Base-by-base conservation (phyloP, 2,797 vertebrate genomes). In the Sitta carolinensis region DNA sequence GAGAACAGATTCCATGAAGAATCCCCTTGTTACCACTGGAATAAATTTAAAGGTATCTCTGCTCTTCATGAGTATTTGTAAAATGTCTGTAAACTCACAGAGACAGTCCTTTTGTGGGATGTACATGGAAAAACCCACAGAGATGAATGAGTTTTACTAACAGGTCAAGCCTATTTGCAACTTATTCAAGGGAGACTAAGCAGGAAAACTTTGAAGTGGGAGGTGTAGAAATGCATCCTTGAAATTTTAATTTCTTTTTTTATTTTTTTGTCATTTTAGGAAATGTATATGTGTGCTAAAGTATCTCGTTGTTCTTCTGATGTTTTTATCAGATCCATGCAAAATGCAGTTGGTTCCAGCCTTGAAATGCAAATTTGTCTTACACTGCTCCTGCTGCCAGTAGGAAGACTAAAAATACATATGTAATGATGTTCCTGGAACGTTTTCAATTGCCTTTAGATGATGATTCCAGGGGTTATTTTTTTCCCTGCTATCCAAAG, bases 371-470 rank as follows among this genome's bases (percentile, higher is more conserved):
- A 95, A 95, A 95, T 96, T 89, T 75, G 67, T 95, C 93, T 95
- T 93, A 74, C 80, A 55, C 61, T 92, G 68, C 74, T 95, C 77
- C 82, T 94, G 73, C 91, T 97, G 94, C 90, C 93, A 96, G 82
- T 93, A 90, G 61, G 47, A 96, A 87, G 74, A 87, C 87, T 96
- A 96, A 96, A 95, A 97, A 97, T 97, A 95, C 83, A 83, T 95
- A 90, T 70, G 85, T 91, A 96, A 96, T 96, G 87, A 96, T 97
- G 93, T 96, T 96, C 92, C 89, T 96, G 89, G 97, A 97, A 95
- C 48, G 2, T 30, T 95, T 96, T 90, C 92, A 96, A 97, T 84
- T 92, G 95, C 69, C 72, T 95, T 91, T 78, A 87, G 45, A 95
- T 77, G 93, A 92, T 72, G 80, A 88, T 90, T 95, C 81, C 77